Evolutionary conservation across 2,888 invertebrate species (phyloP).

Genomic region (Odontocolon sp.): DNA sequence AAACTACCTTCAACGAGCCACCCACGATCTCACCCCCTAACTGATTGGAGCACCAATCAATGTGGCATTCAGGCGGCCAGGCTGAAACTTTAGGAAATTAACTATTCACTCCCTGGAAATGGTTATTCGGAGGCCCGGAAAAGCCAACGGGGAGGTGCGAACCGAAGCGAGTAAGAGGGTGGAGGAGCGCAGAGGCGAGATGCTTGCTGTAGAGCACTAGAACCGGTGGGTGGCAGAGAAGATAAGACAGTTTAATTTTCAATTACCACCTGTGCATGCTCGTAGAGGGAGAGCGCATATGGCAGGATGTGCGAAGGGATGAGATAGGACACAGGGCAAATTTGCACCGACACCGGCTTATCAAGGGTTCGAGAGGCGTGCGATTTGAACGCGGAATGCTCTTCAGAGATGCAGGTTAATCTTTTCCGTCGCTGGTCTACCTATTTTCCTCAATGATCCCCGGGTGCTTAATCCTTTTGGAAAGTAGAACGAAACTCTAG

Average conservation of each 20-base stretch:
- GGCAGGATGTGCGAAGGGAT: neutral
- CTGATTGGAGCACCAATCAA: constrained; percentile 81
- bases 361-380: constrained; percentile 12
- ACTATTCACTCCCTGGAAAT: constrained; percentile 79
- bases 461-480: constrained; percentile 40
- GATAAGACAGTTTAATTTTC: constrained; percentile 79
- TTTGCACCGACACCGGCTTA: constrained; percentile 24
- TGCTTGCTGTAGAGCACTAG: no score
- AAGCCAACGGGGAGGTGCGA: constrained; percentile 66
- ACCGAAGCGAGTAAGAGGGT: constrained; percentile 33
- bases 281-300: neutral
- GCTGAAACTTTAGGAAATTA: constrained; percentile 80
- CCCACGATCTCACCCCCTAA: constrained; percentile 69
- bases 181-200: constrained; percentile 16
- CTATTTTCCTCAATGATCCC: constrained; percentile 52
- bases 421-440: constrained; percentile 41
- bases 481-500: constrained; percentile 46
- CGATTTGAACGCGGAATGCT: constrained; percentile 30
- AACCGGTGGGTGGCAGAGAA: constrained; percentile 63
- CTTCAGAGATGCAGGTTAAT: constrained; percentile 47
- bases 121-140: constrained; percentile 77
- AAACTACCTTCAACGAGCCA: constrained; percentile 45
- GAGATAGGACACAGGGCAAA: neutral
- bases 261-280: constrained; percentile 68
- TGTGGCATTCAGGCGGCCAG: constrained; percentile 78